A percentile compares a stretch with the other conserved stretches of the same genome.
These are phyloP conservation scores for Bursaphelenchus okinawaensis DNA, from an alignment of 2,888 invertebrate genomes.

Conservation along the genomic window DNA sequence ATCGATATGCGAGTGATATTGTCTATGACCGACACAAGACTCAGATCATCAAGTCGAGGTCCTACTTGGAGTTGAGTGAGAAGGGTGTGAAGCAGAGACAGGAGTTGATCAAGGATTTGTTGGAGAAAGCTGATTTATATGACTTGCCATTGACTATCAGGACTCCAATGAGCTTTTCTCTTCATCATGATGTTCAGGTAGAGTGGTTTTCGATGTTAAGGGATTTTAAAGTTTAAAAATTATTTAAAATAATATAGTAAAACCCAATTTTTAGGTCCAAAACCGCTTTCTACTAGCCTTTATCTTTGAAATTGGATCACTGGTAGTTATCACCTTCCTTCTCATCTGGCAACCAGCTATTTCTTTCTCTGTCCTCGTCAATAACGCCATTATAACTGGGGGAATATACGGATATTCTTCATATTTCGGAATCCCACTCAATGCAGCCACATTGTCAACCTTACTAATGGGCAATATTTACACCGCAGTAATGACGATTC, in stretches of 20 bases:
- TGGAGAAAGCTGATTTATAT: constrained; percentile 33
- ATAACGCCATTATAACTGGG: constrained; percentile 23
- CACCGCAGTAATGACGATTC: constrained; percentile 40
- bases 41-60: constrained; percentile 36
- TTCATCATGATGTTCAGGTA: constrained; percentile 51
- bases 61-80: constrained; percentile 54
- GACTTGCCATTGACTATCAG: constrained; percentile 44
- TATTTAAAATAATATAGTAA: background rate
- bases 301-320: constrained; percentile 17
- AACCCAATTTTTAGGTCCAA: constrained; percentile 25
- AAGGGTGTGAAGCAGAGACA: constrained; percentile 45
- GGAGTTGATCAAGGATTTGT: constrained; percentile 25
- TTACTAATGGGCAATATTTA: constrained; percentile 45
- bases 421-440: constrained; percentile 46
- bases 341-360: constrained; percentile 29
- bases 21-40: constrained; percentile 27
- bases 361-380: constrained; percentile 15
- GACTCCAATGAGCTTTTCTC: constrained; percentile 48
- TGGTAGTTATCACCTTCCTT: constrained; percentile 16
- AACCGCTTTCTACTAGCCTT: constrained; percentile 35
- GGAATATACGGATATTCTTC: constrained; percentile 27
- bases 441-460: constrained; percentile 47
- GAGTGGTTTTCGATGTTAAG: background rate
- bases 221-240: too few species aligned
- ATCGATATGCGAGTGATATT: constrained; percentile 47